Evolutionary conservation across 2,888 invertebrate genomes (phyloP).

Genomic region (Nycteola revayana): DNA sequence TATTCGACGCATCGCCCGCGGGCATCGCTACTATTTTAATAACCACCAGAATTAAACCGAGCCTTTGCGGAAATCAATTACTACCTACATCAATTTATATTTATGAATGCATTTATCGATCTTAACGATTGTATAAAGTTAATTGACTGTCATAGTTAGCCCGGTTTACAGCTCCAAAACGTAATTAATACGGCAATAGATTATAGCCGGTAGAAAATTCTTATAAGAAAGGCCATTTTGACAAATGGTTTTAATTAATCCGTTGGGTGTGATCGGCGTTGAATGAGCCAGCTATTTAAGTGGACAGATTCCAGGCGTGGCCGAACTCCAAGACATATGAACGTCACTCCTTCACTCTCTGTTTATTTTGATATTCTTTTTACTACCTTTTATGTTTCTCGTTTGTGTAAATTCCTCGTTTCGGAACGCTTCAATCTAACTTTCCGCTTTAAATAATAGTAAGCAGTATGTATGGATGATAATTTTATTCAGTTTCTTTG

Average conservation of each 20-base stretch:
- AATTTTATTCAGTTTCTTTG: conserved; percentile 74
- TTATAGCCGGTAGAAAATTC: conserved; percentile 51
- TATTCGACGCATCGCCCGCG: too few relatives aligned
- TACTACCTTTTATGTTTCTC: conserved; percentile 29
- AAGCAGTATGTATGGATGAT: conserved; percentile 52
- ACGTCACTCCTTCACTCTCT: conserved; percentile 46
- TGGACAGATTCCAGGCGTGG: conserved; percentile 67
- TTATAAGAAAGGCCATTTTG: conserved; percentile 61
- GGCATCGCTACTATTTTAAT: conserved; percentile 32
- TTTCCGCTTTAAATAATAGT: conserved; percentile 52
- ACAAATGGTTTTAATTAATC: conserved; percentile 75
- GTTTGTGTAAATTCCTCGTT: conserved; percentile 34
- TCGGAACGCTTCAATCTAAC: conserved; percentile 47
- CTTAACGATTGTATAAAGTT: conserved; percentile 54
- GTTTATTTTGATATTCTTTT: conserved; percentile 42
- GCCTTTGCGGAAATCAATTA: conserved; percentile 55
- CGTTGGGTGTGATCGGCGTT: conserved; percentile 62
- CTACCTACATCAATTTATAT: conserved; percentile 52
- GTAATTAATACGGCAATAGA: conserved; percentile 55
- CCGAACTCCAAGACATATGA: conserved; percentile 47
- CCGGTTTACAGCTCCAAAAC: conserved; percentile 56
- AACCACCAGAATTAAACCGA: conserved; percentile 44
- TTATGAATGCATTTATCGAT: conserved; percentile 45
- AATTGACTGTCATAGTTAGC: conserved; percentile 62
- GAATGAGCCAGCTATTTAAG: conserved; percentile 59